Evolutionary conservation across 2,888 invertebrate genomes (phyloP).

Genomic region (Eulithis prunata): DNA sequence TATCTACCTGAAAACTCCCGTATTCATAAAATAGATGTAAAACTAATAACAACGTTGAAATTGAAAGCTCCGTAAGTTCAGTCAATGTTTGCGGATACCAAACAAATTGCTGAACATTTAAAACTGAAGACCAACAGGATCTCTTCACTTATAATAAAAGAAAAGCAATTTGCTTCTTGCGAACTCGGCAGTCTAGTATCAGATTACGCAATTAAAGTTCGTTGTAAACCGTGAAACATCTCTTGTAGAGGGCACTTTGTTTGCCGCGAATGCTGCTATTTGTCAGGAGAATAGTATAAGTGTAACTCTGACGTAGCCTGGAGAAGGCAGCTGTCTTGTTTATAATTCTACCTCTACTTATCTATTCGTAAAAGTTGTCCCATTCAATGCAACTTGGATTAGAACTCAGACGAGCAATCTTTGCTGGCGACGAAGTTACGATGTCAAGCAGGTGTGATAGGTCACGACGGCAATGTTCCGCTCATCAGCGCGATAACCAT

Average conservation of each 20-base stretch:
- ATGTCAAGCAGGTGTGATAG: no score
- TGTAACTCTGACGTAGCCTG: slow-evolving; percentile 41
- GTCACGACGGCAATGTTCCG: no score
- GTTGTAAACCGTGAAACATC: slow-evolving; percentile 54
- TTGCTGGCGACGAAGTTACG: no score
- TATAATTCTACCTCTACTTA: not conserved
- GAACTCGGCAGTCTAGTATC: slow-evolving; percentile 51
- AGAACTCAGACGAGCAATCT: no score
- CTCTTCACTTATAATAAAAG: slow-evolving; percentile 43
- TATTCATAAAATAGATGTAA: slow-evolving; percentile 2
- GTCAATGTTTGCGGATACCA: slow-evolving; percentile 25
- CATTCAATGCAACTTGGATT: no score
- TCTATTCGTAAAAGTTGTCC: not conserved
- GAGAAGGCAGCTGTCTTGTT: slow-evolving; percentile 7
- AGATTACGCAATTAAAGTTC: slow-evolving; percentile 65
- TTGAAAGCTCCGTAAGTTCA: slow-evolving; percentile 16
- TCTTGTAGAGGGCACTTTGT: slow-evolving; percentile 59
- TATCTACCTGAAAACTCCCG: not conserved
- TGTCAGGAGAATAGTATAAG: slow-evolving; percentile 59
- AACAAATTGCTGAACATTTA: no score
- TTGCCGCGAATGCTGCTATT: slow-evolving; percentile 53
- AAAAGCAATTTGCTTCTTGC: slow-evolving; percentile 47
- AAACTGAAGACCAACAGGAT: slow-evolving; percentile 31
- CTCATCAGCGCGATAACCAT: no score
- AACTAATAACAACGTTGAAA: slow-evolving; percentile 18